A percentile compares a stretch with the other conserved stretches of the same genome.
These are phyloP conservation scores for Catharus bicknelli DNA, from an alignment of 2,113 vertebrate species.

Conservation along the genomic window DNA sequence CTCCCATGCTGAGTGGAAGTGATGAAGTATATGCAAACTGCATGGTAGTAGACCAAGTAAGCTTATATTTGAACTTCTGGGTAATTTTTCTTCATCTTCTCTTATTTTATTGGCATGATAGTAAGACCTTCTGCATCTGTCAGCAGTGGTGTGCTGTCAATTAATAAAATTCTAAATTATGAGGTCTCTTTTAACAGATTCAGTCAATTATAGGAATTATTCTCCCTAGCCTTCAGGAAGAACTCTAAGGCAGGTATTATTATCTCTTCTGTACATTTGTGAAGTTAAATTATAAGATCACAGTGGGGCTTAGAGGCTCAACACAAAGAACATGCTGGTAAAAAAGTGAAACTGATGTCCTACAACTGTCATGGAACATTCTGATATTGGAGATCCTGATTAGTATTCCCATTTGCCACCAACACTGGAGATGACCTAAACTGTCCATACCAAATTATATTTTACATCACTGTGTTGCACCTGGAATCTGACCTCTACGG, in stretches of 20 bases:
- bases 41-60: slow-evolving; percentile 87
- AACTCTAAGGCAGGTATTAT: background rate
- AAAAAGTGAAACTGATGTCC: background rate
- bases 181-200: background rate
- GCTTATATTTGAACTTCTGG: background rate
- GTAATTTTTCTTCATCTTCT: background rate
- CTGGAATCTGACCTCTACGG: background rate
- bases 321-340: background rate
- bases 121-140: background rate
- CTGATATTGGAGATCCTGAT: background rate
- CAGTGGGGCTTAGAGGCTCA: background rate
- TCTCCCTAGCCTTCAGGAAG: background rate
- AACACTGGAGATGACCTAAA: background rate
- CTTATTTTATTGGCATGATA: background rate
- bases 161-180: background rate
- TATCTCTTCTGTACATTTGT: background rate
- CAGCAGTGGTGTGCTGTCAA: background rate
- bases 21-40: slow-evolving; percentile 83
- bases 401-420: background rate
- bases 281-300: background rate
- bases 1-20: slow-evolving; percentile 72
- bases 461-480: background rate
- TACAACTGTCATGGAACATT: background rate
- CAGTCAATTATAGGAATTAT: background rate
- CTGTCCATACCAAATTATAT: background rate